A percentile compares a stretch with the other conserved stretches of the same genome.
Conservation (phyloP, 2,113 vertebrate genomes). For the Salvelinus fontinalis region DNA sequence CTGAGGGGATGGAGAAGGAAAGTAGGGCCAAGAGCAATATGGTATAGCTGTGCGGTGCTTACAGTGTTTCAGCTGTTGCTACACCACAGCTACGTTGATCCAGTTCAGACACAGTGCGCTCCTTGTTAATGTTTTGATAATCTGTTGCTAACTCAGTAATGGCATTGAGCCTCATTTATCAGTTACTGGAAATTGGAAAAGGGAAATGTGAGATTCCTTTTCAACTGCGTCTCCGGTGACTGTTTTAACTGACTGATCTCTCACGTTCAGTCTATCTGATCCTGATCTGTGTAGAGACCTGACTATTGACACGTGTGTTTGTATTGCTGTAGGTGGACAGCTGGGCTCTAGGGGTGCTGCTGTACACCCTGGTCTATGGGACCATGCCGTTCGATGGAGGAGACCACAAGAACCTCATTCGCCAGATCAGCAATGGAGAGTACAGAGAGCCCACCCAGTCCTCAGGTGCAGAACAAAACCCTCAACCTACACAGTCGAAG, state of each 20-base stretch:
- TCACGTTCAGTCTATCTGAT: background rate
- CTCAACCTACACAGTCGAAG: background rate
- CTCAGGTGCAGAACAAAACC: conserved; percentile 80
- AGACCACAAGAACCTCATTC: conserved; percentile 97
- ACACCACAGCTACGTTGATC: too few species aligned
- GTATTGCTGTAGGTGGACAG: conserved; percentile 88
- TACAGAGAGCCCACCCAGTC: conserved; percentile 98
- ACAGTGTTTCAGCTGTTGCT: too few species aligned
- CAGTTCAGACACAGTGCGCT: too few species aligned
- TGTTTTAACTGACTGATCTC: too few species aligned
- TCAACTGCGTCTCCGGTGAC: too few species aligned
- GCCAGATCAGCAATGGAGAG: conserved; percentile 98
- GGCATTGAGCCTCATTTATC: too few species aligned
- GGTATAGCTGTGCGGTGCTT: too few species aligned
- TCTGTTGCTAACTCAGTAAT: too few species aligned
- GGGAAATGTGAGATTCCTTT: too few species aligned
- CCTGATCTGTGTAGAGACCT: background rate
- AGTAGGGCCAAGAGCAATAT: background rate
- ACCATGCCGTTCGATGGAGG: conserved; percentile 98
- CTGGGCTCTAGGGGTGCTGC: conserved; percentile 96
- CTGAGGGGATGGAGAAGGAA: too few species aligned
- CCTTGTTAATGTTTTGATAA: too few species aligned
- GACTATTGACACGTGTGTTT: background rate
- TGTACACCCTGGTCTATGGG: conserved; percentile 97
- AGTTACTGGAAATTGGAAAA: too few species aligned